Percentiles rank a stretch among this genome's conserved stretches.
Evolutionary conservation across 1,140 invertebrate genomes (phyloP).

Genomic region (Neodiprion pinetum): DNA sequence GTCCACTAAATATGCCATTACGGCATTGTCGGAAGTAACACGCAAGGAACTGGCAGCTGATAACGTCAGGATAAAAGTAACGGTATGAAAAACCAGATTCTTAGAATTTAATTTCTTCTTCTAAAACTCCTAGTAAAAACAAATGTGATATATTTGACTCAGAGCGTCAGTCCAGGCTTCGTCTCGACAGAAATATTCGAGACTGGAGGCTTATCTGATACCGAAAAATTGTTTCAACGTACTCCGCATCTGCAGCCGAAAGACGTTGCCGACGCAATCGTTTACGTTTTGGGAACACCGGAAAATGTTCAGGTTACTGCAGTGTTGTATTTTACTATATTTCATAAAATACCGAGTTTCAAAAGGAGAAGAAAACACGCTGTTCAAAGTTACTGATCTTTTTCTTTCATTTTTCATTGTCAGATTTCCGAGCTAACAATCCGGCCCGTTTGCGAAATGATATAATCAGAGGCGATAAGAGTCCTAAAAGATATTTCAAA

Average conservation of each 20-base stretch:
- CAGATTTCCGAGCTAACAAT: too few relatives aligned
- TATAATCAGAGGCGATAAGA: too few relatives aligned
- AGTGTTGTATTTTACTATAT: too few relatives aligned
- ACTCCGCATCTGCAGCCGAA: slow-evolving; percentile 49
- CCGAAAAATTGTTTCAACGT: slow-evolving; percentile 27
- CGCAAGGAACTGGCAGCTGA: slow-evolving; percentile 63
- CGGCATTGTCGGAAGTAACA: slow-evolving; percentile 65
- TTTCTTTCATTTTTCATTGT: too few relatives aligned
- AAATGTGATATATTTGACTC: slow-evolving; percentile 24
- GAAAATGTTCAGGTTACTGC: slow-evolving; percentile 53
- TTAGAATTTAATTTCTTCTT: background rate
- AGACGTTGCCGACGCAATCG: slow-evolving; percentile 57
- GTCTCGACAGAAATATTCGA: slow-evolving; percentile 65
- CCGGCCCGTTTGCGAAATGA: too few relatives aligned
- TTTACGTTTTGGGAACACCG: slow-evolving; percentile 56
- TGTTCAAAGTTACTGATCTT: too few relatives aligned
- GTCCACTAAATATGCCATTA: slow-evolving; percentile 68
- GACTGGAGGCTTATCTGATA: slow-evolving; percentile 36
- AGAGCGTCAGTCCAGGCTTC: slow-evolving; percentile 68
- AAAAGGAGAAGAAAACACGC: too few relatives aligned
- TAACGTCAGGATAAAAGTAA: slow-evolving; percentile 65
- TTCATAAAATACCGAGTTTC: too few relatives aligned
- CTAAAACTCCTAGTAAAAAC: background rate
- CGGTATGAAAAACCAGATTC: slow-evolving; percentile 46
- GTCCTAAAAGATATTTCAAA: too few relatives aligned